Percentiles rank a stretch among this genome's conserved stretches.
phyloP scores from a whole-genome alignment of 2,113 vertebrate species.

The Tragelaphus strepsiceros region DNA sequence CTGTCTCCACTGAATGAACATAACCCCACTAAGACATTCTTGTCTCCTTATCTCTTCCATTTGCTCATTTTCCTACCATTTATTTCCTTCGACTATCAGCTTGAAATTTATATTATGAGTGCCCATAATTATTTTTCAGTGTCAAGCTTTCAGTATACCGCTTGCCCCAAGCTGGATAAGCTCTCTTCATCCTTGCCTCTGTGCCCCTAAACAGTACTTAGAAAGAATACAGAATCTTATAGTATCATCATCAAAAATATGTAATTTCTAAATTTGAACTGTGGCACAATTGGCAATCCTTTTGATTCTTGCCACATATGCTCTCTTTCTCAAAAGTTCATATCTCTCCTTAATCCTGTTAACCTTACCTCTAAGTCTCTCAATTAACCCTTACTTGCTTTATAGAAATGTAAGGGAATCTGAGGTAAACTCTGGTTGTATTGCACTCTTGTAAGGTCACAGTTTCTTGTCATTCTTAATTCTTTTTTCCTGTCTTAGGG shows the following conservation, averaged over 20 bases:
- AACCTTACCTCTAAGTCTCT: not conserved
- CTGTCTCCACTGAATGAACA: not conserved
- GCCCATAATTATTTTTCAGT: not conserved
- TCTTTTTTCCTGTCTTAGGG: not conserved
- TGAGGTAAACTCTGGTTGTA: not conserved
- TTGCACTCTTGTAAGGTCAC: not conserved
- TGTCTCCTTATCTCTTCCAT: not conserved
- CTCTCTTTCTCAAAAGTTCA: not conserved
- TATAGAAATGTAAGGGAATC: not conserved
- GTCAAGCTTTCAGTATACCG: not conserved
- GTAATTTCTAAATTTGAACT: not conserved
- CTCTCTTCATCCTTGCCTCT: not conserved
- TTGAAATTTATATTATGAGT: not conserved
- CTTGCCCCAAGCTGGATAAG: not conserved
- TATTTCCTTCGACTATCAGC: not conserved
- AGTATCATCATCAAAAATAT: not conserved
- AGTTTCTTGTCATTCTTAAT: not conserved
- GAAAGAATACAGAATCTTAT: not conserved
- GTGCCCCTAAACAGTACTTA: not conserved
- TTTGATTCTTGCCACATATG: constrained; percentile 2
- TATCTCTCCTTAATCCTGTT: not conserved
- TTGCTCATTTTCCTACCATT: not conserved
- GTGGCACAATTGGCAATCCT: not conserved
- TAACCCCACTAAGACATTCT: not conserved
- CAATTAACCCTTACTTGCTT: not conserved